These are phyloP conservation scores for Theocolax elegans DNA, from an alignment of 1,140 invertebrate genomes.

Conservation along the genomic window DNA sequence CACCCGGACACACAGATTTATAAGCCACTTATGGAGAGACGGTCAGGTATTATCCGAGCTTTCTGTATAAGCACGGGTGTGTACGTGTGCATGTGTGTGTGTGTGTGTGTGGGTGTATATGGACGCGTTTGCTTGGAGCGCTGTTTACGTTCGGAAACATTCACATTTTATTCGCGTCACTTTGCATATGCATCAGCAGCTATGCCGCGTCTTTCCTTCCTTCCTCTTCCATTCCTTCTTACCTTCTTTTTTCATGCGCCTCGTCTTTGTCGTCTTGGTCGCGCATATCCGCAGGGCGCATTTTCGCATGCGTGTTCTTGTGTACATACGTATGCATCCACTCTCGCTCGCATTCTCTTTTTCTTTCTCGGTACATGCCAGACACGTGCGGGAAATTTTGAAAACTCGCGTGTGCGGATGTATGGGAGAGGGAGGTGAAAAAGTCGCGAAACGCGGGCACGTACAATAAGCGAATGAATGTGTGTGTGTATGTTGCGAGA, in stretches of 20 bases:
- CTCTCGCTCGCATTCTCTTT: no score
- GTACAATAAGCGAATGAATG: no score
- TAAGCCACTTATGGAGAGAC: no score
- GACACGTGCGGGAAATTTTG: constrained; percentile 45
- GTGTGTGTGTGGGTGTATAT: no score
- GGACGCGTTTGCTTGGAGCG: background rate
- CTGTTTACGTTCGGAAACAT: constrained; percentile 42
- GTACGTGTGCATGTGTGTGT: no score
- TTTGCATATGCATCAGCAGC: constrained; percentile 8
- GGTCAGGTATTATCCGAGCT: no score
- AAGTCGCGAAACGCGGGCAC: no score
- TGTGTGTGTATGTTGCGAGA: no score
- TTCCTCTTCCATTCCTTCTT: background rate
- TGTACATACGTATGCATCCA: background rate
- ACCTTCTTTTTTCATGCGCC: background rate
- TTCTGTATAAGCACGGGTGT: no score
- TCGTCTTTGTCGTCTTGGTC: background rate
- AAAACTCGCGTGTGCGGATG: constrained; percentile 30
- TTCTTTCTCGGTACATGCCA: constrained; percentile 22
- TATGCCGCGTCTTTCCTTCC: constrained; percentile 3
- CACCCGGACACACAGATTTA: no score
- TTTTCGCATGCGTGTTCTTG: background rate
- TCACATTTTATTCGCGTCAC: constrained; percentile 40
- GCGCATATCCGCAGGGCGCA: no score
- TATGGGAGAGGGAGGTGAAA: background rate